A percentile compares a stretch with the other conserved stretches of the same genome.
Conservation (phyloP, 2,888 invertebrate genomes). For the Keiferia lycopersicella region DNA sequence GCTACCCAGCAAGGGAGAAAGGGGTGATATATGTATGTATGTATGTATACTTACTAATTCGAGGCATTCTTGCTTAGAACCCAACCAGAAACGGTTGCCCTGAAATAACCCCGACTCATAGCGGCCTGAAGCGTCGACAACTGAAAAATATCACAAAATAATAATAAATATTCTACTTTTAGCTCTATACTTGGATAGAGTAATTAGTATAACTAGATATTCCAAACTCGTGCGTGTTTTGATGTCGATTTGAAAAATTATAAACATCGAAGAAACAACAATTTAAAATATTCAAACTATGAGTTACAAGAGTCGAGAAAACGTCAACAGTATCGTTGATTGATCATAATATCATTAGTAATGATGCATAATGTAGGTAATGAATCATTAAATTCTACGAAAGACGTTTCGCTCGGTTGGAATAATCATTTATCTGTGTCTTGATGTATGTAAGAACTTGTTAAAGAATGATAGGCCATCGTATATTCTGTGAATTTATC, state of each 20-base stretch:
- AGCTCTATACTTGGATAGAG: too few species aligned
- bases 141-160: conserved; percentile 45
- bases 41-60: conserved; percentile 52
- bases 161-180: not conserved
- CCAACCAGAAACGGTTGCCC: conserved; percentile 73
- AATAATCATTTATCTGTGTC: not conserved
- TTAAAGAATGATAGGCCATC: not conserved
- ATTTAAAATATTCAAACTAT: too few species aligned
- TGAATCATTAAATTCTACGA: not conserved
- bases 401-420: not conserved
- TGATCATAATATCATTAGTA: not conserved
- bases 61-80: conserved; percentile 67
- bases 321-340: not conserved
- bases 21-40: too few species aligned
- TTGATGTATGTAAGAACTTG: too few species aligned
- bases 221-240: too few species aligned
- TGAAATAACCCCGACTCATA: conserved; percentile 66
- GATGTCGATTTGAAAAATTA: too few species aligned
- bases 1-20: too few species aligned
- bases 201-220: too few species aligned
- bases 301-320: too few species aligned
- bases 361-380: not conserved
- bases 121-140: conserved; percentile 70
- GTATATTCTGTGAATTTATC: too few species aligned
- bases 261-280: too few species aligned